Conservation (phyloP, 1,140 invertebrate genomes). For the Holcopasites calliopsidis region DNA sequence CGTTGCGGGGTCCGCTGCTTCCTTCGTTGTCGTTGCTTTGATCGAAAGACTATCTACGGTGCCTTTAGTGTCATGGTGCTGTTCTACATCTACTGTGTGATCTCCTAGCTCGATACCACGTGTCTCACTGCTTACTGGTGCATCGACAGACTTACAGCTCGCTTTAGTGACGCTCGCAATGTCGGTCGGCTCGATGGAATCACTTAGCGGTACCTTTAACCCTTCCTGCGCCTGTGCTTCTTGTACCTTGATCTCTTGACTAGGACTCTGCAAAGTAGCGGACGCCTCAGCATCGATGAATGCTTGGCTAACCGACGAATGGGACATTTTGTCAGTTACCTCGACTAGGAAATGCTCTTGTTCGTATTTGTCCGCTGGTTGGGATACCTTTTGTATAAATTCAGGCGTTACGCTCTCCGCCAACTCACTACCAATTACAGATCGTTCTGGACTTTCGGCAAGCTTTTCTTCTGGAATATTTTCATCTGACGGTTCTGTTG, state of each 20-base stretch:
- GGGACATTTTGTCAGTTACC: conserved; percentile 59
- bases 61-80: conserved; percentile 73
- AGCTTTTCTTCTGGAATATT: not conserved
- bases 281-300: conserved; percentile 69
- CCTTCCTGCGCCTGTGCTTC: conserved; percentile 28
- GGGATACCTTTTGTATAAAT: not conserved
- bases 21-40: conserved; percentile 30
- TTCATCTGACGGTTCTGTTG: too few relatives aligned
- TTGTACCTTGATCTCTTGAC: conserved; percentile 49
- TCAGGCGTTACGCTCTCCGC: not conserved
- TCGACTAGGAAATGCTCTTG: conserved; percentile 54
- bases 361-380: conserved; percentile 49
- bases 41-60: conserved; percentile 74
- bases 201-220: conserved; percentile 20
- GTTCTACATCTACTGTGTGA: conserved; percentile 78
- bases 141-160: conserved; percentile 77
- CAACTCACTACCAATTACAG: not conserved
- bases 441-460: not conserved
- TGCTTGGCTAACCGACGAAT: conserved; percentile 48
- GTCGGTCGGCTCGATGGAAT: conserved; percentile 56
- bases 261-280: conserved; percentile 65
- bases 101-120: conserved; percentile 71
- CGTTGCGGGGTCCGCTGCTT: too few relatives aligned
- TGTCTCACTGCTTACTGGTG: conserved; percentile 70
- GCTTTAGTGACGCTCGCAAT: conserved; percentile 60